Conservation (phyloP, 2,888 invertebrate species). For the Criorhina ranunculi region DNA sequence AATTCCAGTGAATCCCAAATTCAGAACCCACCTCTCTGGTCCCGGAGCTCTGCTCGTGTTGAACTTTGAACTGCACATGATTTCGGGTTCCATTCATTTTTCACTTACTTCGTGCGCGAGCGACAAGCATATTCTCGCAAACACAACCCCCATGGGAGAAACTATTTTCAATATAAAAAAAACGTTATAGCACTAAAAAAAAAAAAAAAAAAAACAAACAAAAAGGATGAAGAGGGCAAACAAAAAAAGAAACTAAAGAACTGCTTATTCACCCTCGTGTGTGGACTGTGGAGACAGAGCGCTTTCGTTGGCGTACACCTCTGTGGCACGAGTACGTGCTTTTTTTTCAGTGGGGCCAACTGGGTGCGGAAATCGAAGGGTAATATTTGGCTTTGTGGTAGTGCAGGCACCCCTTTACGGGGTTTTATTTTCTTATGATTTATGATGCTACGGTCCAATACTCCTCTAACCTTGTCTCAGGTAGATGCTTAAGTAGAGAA, state of each 20-base stretch:
- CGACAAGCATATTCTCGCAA: conserved; percentile 51
- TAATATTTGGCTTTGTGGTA: conserved; percentile 4
- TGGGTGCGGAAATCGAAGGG: conserved; percentile 1
- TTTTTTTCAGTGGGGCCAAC: conserved; percentile 53
- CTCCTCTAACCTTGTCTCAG: no score
- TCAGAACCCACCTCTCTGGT: conserved; percentile 45
- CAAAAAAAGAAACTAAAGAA: conserved; percentile 30
- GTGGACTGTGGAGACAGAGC: neutral
- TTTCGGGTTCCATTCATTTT: conserved; percentile 61
- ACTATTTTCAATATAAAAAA: conserved; percentile 68
- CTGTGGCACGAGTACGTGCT: conserved; percentile 40
- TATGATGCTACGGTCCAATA: no score
- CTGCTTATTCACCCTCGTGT: conserved; percentile 42
- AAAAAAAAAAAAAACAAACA: conserved; percentile 38
- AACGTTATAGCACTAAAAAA: conserved; percentile 51
- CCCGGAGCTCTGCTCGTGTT: conserved; percentile 30
- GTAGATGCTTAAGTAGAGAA: no score
- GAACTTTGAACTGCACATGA: conserved; percentile 72
- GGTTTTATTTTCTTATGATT: no score
- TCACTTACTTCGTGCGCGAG: conserved; percentile 28
- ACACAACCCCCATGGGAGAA: conserved; percentile 55
- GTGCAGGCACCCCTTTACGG: neutral
- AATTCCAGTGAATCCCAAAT: conserved; percentile 67
- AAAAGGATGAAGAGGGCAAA: neutral
- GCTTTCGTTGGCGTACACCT: conserved; percentile 12